A percentile compares a stretch with the other conserved stretches of the same genome.
These are phyloP conservation scores for Latheticus oryzae DNA, from an alignment of 2,888 invertebrate species.

Conservation along the genomic window DNA sequence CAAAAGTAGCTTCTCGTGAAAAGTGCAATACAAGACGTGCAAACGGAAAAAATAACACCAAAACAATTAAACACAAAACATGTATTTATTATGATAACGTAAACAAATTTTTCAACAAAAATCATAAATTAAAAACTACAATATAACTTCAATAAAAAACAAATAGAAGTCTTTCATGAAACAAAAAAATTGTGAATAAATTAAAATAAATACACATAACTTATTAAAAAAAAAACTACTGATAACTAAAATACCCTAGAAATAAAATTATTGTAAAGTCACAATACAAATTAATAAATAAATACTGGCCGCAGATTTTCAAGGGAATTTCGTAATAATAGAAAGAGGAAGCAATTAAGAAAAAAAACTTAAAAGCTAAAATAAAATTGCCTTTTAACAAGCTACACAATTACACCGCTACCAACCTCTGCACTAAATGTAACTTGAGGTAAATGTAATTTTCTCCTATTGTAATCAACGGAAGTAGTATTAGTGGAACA, in stretches of 20 bases:
- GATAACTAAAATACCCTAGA: slow-evolving; percentile 37
- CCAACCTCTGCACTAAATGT: slow-evolving; percentile 93
- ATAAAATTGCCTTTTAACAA: slow-evolving; percentile 1
- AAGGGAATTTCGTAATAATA: neutral
- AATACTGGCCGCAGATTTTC: slow-evolving; percentile 31
- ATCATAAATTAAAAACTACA: slow-evolving; percentile 40
- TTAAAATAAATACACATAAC: slow-evolving; percentile 71
- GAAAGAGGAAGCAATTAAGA: neutral
- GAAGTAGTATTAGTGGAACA: slow-evolving; percentile 74
- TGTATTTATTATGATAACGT: slow-evolving; percentile 46
- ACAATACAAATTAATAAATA: slow-evolving; percentile 14
- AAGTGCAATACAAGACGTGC: no score
- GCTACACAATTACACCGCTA: slow-evolving; percentile 84
- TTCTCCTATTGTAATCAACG: slow-evolving; percentile 68
- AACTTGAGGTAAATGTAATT: slow-evolving; percentile 82
- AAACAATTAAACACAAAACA: slow-evolving; percentile 42
- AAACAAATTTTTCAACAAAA: slow-evolving; percentile 45
- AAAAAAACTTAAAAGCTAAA: slow-evolving; percentile 5
- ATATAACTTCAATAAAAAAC: slow-evolving; percentile 42
- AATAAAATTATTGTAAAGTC: slow-evolving; percentile 5
- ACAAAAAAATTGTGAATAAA: slow-evolving; percentile 65
- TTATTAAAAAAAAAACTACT: slow-evolving; percentile 62
- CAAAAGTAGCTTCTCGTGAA: no score
- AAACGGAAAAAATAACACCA: slow-evolving; percentile 18
- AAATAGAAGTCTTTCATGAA: slow-evolving; percentile 42